Evolutionary conservation across 2,888 invertebrate genomes (phyloP).

Genomic region (Autographa pulchrina): DNA sequence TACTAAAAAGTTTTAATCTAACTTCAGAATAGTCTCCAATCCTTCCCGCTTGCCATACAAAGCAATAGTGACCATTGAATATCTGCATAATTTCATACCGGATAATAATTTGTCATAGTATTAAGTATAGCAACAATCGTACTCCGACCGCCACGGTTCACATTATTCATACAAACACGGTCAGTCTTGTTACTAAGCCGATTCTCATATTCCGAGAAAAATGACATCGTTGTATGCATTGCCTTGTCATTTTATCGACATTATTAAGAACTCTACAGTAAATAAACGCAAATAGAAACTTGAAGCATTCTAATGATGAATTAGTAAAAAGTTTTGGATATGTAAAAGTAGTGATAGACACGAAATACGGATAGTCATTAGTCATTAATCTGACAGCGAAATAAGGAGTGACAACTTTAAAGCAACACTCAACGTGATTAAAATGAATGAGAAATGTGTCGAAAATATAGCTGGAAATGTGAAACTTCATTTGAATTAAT

Average conservation of each 20-base stretch:
- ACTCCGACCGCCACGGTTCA: neutral
- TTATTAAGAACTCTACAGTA: constrained; percentile 16
- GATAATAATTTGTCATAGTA: constrained; percentile 6
- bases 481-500: constrained; percentile 56
- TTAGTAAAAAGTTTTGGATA: constrained; percentile 23
- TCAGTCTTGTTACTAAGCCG: neutral
- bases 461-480: constrained; percentile 54
- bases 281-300: constrained; percentile 6
- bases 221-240: neutral
- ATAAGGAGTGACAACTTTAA: constrained; percentile 42
- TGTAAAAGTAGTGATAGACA: constrained; percentile 38
- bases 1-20: neutral
- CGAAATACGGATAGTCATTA: constrained; percentile 47
- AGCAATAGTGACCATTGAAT: constrained; percentile 1
- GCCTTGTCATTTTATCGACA: constrained; percentile 1
- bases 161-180: constrained; percentile 6
- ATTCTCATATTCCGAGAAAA: constrained; percentile 1
- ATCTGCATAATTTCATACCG: neutral
- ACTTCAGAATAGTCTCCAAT: neutral
- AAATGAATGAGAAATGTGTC: constrained; percentile 54
- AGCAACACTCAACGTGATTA: constrained; percentile 43
- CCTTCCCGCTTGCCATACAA: neutral
- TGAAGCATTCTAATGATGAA: constrained; percentile 28
- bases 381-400: constrained; percentile 49
- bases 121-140: neutral